Evolutionary conservation across 2,113 vertebrate genomes (phyloP), one percentile per base, ranked within the genome.

Genomic region (Pampusana beccarii): DNA sequence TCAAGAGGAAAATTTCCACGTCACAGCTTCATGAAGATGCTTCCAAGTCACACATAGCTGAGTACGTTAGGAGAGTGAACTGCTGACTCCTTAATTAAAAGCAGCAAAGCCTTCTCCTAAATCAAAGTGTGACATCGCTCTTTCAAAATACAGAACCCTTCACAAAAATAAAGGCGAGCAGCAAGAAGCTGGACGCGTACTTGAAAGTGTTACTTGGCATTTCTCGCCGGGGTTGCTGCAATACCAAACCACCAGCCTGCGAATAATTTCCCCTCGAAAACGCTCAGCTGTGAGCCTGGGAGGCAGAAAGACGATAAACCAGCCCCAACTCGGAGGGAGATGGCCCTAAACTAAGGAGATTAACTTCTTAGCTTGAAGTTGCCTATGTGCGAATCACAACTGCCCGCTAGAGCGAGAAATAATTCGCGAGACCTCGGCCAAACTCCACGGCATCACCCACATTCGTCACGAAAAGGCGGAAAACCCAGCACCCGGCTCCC

Each of bases 291-390:
- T 20, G 88, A 86, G 64, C 58, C 58, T 20, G 50, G 90, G 88
- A 81, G 28, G 50, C 60, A 72, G 84, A n/a, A 13, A 58, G 51
- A 88, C 74, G 56, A 65, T 34, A 85, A 77, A 94, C 11, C 87
- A 85, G 92, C 75, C 64, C 71, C 21, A 24, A 20, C 53, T 72
- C 14, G 14, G 20, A 92, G 88, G 92, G 82, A 95, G 96, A 94
- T 90, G 97, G 94, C 83, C 90, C 84, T 94, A 88, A 90, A 95
- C 87, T 94, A 91, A 94, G 94, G 93, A 86, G 97, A 95, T 91
- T 92, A 97, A 97, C 95, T 98, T 97, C 96, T 96, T 90, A 94
- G 93, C 87, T 53, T 88, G 58, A 98, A 98, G 96, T 98, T 97
- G 97, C 93, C 95, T 48, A 94, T 33, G 94, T 97, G 97, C 93